A percentile compares a stretch with the other conserved stretches of the same genome.
These are phyloP conservation scores for Sialis fuliginosa DNA, from an alignment of 2,888 invertebrate genomes.

Conservation along the genomic window DNA sequence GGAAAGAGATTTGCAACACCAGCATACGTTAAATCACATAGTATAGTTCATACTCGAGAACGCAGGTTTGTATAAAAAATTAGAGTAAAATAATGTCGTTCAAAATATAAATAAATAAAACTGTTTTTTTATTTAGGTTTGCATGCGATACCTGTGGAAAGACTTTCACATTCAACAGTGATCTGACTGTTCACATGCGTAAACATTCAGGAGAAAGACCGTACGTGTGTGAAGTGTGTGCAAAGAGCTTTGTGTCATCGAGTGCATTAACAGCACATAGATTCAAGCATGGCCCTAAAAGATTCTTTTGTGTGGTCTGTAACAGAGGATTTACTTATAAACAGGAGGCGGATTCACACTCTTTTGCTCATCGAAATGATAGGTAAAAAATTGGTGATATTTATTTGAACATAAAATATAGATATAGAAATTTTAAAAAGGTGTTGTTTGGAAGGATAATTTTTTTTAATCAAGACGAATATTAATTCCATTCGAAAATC, in stretches of 20 bases:
- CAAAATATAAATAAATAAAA: too few species aligned
- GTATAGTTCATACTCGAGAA: constrained; percentile 2
- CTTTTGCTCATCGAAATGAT: constrained; percentile 2
- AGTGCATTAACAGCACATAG: constrained; percentile 5
- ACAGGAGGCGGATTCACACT: constrained; percentile 2
- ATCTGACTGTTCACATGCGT: constrained; percentile 4
- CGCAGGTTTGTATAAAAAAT: neutral
- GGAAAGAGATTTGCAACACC: constrained; percentile 3
- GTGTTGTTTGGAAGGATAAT: too few species aligned
- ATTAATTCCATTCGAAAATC: too few species aligned
- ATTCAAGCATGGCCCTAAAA: constrained; percentile 4
- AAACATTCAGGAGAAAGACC: constrained; percentile 5
- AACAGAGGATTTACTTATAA: constrained; percentile 3
- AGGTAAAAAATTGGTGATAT: neutral
- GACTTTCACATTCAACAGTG: constrained; percentile 4
- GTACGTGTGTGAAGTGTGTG: constrained; percentile 3
- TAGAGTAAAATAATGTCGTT: too few species aligned
- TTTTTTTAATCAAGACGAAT: too few species aligned
- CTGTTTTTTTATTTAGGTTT: neutral
- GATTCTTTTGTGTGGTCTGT: constrained; percentile 3
- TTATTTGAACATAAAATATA: too few species aligned
- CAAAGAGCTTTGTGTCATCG: constrained; percentile 4
- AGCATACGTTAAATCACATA: constrained; percentile 4
- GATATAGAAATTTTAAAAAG: too few species aligned
- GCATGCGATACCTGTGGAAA: constrained; percentile 4